These are phyloP conservation scores for Eutolmus rufibarbis DNA, from an alignment of 2,888 invertebrate species.

Conservation along the genomic window DNA sequence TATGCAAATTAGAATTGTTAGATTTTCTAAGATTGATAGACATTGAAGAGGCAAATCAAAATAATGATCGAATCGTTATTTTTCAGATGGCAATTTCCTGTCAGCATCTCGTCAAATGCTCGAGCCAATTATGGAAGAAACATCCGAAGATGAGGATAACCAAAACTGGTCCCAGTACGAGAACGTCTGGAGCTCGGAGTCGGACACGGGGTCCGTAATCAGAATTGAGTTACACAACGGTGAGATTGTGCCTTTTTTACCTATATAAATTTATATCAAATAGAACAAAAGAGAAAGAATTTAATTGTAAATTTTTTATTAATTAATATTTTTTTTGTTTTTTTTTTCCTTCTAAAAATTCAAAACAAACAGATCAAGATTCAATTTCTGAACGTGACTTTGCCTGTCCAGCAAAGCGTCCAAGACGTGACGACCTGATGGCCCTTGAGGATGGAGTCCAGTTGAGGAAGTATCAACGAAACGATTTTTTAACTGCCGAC, in stretches of 20 bases:
- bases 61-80: not conserved
- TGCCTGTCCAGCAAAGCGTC: constrained; percentile 77
- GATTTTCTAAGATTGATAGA: not conserved
- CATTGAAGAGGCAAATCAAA: not conserved
- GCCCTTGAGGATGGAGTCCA: constrained; percentile 43
- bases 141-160: constrained; percentile 75
- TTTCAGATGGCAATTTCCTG: constrained; percentile 58
- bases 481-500: constrained; percentile 50
- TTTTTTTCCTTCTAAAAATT: not conserved
- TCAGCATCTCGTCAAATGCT: constrained; percentile 64
- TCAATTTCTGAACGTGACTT: constrained; percentile 74
- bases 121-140: constrained; percentile 89
- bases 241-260: constrained; percentile 47
- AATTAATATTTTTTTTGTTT: not conserved
- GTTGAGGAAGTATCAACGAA: constrained; percentile 50
- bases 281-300: not conserved
- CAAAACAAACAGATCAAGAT: constrained; percentile 57
- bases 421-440: constrained; percentile 68
- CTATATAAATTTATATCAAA: not conserved
- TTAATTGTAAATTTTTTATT: not conserved
- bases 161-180: constrained; percentile 59
- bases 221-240: constrained; percentile 68
- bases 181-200: constrained; percentile 68
- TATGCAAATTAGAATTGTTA: not conserved
- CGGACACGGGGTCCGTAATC: constrained; percentile 84